Evolutionary conservation across 1,140 invertebrate species (phyloP), one percentile per base, ranked within the genome.

Genomic region (Caenorhabditis latens): DNA sequence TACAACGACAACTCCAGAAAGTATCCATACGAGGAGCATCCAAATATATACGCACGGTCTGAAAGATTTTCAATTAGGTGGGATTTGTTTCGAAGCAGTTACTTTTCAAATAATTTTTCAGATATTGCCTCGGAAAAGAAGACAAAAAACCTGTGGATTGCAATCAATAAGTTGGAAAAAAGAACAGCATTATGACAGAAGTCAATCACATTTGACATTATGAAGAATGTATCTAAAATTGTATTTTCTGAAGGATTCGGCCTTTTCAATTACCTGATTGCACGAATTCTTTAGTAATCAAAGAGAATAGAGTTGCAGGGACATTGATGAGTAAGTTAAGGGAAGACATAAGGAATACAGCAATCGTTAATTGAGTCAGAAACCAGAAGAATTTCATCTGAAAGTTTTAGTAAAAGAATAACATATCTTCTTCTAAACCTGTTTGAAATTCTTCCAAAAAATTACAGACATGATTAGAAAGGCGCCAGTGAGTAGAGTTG

Each of bases 181-280:
- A 71, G 65, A 43, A 71, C 42, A 43, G 21, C 42, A 24, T 71
- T 71, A 71, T 71, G 65, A 71, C 65, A 71, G 42, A 71, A 71
- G 19, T 71, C 65, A 6, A 71, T 71, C n/a, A 71, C 16, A 46
- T 71, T 71, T 5, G 65, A 71, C 65, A 71, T 71, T 4, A 43
- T 19, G 14, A 13, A 71, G 19, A 63, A 63, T 63, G 61, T 3
- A 8, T 24, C 61, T 63, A 21, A 63, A 63, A n/a, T n/a, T n/a
- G n/a, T n/a, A n/a, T n/a, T n/a, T n/a, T n/a, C n/a, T n/a, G n/a
- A n/a, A n/a, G n/a, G n/a, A n/a, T 11, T 9, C 3, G 32, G 4
- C 1, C 40, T 14, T 13, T 40, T 6, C 0, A 7, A 11, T 5
- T 24, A 71, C 65, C 65, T n/a, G 65, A 46, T 16, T 5, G 9